Evolutionary conservation across 2,888 invertebrate genomes (phyloP), one percentile per base, ranked within the genome.

Genomic region (Scaptodrosophila latifasciaeformis): DNA sequence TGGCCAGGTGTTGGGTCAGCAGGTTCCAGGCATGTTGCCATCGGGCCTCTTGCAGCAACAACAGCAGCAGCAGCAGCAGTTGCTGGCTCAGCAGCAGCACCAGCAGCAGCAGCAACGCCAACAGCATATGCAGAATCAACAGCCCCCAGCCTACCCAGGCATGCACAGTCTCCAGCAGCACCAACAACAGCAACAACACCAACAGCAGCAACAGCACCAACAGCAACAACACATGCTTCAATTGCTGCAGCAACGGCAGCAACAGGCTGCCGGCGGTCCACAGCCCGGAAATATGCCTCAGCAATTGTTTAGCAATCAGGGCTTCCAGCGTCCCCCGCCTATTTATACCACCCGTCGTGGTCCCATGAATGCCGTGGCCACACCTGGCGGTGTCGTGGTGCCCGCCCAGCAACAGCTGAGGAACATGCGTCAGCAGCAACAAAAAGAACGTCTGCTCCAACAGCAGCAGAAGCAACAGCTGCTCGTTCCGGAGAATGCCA

Each of bases 391-490:
- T 24, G 78, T 76, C 29, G 81, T 81, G 34, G 54, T 84, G 52
- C 65, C 75, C 5, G 67, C 62, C 45, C 68, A 63, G 49, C 80
- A 81, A 19, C 82, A 81, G 29, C 65, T 82, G 39, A 84, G 84
- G 30, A 75, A 77, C 35, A 70, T 85, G 55, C 78, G 82, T 1
- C 82, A 83, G 13, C 83, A 84, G 44, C 62, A 91, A 46, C 90
- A 92, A 62, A 91, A 92, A 74, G 91, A 91, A 68, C 89, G 94
- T 9, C 87, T 94, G 71, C 86, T 95, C 77, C 92, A 92, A 70
- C 91, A 91, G 84, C 95, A 95, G 84, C 92, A 92, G 78, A 91
- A 92, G 82, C 95, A 95, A 83, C 93, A 93, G 81, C 87, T 94
- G 87, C 89, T 94, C 63, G 93, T 94, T 74, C 92, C 93, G 49